A percentile compares a stretch with the other conserved stretches of the same genome.
Conservation (phyloP, 2,888 invertebrate genomes). For the Nineta flava region DNA sequence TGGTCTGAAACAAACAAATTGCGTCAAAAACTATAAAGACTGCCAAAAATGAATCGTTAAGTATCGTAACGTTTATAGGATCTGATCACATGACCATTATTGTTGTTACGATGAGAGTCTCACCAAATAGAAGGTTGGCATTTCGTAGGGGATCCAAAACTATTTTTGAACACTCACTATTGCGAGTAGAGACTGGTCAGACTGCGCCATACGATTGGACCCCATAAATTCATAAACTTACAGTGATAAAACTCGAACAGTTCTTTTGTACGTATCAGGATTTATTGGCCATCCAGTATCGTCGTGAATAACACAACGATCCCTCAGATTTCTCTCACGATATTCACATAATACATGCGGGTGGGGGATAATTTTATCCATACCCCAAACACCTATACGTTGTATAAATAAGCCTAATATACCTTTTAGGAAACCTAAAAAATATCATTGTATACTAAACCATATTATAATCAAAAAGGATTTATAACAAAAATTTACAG, state of each 20-base stretch:
- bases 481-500: too few species aligned
- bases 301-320: neutral
- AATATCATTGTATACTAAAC: neutral
- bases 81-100: too few species aligned
- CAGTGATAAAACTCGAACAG: conserved; percentile 2
- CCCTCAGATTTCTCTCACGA: neutral
- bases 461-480: too few species aligned
- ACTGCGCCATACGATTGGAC: too few species aligned
- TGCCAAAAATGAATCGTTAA: too few species aligned
- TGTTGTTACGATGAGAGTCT: too few species aligned
- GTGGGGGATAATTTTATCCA: neutral
- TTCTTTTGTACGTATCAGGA: neutral
- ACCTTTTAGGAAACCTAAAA: neutral
- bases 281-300: conserved; percentile 4
- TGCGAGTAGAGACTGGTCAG: too few species aligned
- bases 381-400: neutral
- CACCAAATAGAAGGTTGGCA: too few species aligned
- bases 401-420: neutral
- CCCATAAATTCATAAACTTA: neutral
- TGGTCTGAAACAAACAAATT: neutral
- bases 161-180: too few species aligned
- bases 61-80: too few species aligned
- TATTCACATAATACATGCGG: conserved; percentile 2
- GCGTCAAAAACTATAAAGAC: too few species aligned
- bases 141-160: too few species aligned